Evolutionary conservation across 2,113 vertebrate species (phyloP).

Genomic region (Anarhynchus alexandrinus): DNA sequence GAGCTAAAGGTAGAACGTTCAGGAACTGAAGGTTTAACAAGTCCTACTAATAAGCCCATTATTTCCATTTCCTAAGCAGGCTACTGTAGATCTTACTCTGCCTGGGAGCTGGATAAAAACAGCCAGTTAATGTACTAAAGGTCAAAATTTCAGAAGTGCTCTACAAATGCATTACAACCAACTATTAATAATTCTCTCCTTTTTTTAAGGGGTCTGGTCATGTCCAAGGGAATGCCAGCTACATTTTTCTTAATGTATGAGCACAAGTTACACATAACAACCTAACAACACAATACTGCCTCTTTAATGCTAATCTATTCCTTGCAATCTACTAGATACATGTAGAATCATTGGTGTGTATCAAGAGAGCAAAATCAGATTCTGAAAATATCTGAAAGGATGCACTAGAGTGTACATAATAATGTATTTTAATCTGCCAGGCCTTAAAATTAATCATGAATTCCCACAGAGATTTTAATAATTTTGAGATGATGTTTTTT

Average conservation of each 20-base stretch:
- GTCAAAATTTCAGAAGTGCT: constrained; percentile 73
- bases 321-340: constrained; percentile 90
- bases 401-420: constrained; percentile 89
- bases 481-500: constrained; percentile 82
- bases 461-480: constrained; percentile 91
- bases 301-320: constrained; percentile 92
- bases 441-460: constrained; percentile 91
- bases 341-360: constrained; percentile 88
- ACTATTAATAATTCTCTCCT: constrained; percentile 73
- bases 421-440: constrained; percentile 91
- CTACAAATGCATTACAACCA: constrained; percentile 69
- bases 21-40: constrained; percentile 34
- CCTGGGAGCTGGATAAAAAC: constrained; percentile 64
- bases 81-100: constrained; percentile 24
- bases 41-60: constrained; percentile 46
- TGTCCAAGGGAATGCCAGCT: constrained; percentile 82
- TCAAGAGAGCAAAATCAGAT: constrained; percentile 89
- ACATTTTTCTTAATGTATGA: constrained; percentile 88
- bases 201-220: constrained; percentile 77
- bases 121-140: constrained; percentile 68
- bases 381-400: constrained; percentile 90
- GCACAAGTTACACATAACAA: constrained; percentile 87
- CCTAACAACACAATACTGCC: constrained; percentile 86
- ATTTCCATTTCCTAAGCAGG: constrained; percentile 46
- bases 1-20: constrained; percentile 14